Evolutionary conservation across 2,113 vertebrate species (phyloP).

Genomic region (Tauraco erythrolophus): DNA sequence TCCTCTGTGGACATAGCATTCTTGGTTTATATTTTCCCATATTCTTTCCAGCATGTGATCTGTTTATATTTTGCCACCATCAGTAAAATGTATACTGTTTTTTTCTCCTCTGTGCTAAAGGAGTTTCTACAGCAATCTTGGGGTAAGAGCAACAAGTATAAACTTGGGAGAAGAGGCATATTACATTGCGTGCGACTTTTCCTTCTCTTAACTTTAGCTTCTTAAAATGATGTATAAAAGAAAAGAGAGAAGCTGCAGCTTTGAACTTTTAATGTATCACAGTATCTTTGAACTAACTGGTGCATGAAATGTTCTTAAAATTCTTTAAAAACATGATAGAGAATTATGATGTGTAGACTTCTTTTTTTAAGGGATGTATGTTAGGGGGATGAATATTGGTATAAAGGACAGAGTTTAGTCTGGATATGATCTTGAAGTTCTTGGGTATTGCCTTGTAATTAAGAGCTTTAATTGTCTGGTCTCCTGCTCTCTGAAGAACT

Average conservation of each 20-base stretch:
- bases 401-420: background rate
- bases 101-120: background rate
- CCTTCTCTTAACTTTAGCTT: constrained; percentile 27
- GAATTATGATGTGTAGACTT: constrained; percentile 44
- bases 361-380: background rate
- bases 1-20: background rate
- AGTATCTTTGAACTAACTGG: constrained; percentile 72
- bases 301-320: constrained; percentile 66
- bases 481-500: background rate
- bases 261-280: constrained; percentile 55
- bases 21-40: background rate
- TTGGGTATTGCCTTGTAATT: constrained; percentile 6
- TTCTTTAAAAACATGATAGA: constrained; percentile 43
- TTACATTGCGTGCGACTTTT: constrained; percentile 13
- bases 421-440: constrained; percentile 4
- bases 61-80: background rate
- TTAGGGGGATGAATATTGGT: background rate
- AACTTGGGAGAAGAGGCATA: background rate
- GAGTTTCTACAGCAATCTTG: background rate
- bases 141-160: background rate
- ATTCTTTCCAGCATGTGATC: background rate
- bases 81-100: background rate
- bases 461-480: constrained; percentile 20
- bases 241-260: constrained; percentile 43
- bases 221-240: constrained; percentile 32